These are phyloP conservation scores for Neomonachus schauinslandi DNA, from an alignment of 2,113 vertebrate species.

Conservation along the genomic window DNA sequence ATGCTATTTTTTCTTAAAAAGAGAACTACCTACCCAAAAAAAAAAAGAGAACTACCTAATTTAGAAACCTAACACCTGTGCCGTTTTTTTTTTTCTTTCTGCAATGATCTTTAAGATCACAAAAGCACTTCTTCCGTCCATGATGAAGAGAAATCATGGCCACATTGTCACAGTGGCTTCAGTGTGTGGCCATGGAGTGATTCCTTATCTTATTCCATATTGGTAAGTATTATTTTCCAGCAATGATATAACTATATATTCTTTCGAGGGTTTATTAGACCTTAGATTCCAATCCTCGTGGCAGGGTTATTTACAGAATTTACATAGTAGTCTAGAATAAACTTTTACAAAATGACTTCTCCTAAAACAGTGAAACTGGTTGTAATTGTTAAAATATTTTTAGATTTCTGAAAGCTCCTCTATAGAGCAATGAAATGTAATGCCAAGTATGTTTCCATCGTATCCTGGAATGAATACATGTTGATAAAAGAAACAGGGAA, in stretches of 20 bases:
- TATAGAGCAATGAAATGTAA: not conserved
- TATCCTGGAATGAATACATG: not conserved
- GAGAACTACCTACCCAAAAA: not conserved
- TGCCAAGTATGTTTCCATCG: not conserved
- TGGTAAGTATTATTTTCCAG: constrained; percentile 73
- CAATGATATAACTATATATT: not conserved
- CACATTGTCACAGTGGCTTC: constrained; percentile 82
- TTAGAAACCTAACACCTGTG: not conserved
- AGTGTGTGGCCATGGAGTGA: constrained; percentile 58
- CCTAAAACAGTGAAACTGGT: not conserved
- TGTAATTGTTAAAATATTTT: constrained; percentile 34
- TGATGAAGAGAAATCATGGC: constrained; percentile 78
- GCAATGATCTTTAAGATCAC: constrained; percentile 64
- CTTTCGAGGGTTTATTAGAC: not conserved
- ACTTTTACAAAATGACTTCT: constrained; percentile 3
- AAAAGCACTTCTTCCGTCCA: constrained; percentile 80
- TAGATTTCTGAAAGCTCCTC: not conserved
- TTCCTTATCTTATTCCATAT: constrained; percentile 78
- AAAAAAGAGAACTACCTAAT: not conserved
- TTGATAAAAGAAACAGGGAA: not conserved
- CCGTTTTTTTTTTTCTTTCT: not conserved
- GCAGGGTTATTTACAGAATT: not conserved
- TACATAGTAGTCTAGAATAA: not conserved
- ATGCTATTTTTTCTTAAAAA: not conserved
- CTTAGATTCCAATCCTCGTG: not conserved